Percentiles rank a stretch among this genome's conserved stretches.
These are phyloP conservation scores for Pangasius larnaudii DNA, from an alignment of 2,797 vertebrate species.

Conservation along the genomic window DNA sequence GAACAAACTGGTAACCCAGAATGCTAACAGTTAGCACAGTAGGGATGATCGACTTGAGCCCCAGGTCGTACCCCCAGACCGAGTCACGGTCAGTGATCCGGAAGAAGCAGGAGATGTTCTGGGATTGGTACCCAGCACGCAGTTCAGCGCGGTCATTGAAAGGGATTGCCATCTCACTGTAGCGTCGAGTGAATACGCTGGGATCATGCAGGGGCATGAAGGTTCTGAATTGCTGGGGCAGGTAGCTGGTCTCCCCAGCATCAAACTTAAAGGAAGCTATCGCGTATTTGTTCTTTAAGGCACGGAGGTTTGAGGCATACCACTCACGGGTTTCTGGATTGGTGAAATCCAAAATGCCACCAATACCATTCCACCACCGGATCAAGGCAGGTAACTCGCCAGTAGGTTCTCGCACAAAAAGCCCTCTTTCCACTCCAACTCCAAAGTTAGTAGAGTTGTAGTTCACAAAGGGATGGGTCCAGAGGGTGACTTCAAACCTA, in stretches of 20 bases:
- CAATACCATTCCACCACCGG: slow-evolving; percentile 93
- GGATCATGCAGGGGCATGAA: slow-evolving; percentile 80
- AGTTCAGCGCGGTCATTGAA: slow-evolving; percentile 86
- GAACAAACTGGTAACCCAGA: slow-evolving; percentile 87
- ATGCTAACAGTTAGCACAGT: slow-evolving; percentile 83
- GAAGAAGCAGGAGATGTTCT: slow-evolving; percentile 96
- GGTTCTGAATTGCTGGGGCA: slow-evolving; percentile 89
- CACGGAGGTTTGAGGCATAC: slow-evolving; percentile 82
- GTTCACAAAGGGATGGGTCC: slow-evolving; percentile 92
- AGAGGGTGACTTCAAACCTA: slow-evolving; percentile 85
- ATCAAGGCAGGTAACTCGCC: slow-evolving; percentile 87
- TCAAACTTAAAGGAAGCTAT: slow-evolving; percentile 94
- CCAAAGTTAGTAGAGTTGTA: slow-evolving; percentile 86
- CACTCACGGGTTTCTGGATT: slow-evolving; percentile 86
- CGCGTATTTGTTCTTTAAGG: slow-evolving; percentile 79
- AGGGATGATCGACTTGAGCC: slow-evolving; percentile 92
- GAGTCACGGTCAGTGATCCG: slow-evolving; percentile 93
- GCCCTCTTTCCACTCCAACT: slow-evolving; percentile 79
- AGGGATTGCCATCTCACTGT: slow-evolving; percentile 86
- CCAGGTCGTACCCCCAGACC: slow-evolving; percentile 91
- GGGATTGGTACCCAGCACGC: slow-evolving; percentile 87
- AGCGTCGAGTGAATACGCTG: slow-evolving; percentile 86
- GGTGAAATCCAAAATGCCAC: slow-evolving; percentile 92
- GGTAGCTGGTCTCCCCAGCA: slow-evolving; percentile 90
- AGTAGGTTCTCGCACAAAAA: slow-evolving; percentile 84